Conservation (phyloP, 1,140 invertebrate genomes). For the Pseudobourletiella spinata region DNA sequence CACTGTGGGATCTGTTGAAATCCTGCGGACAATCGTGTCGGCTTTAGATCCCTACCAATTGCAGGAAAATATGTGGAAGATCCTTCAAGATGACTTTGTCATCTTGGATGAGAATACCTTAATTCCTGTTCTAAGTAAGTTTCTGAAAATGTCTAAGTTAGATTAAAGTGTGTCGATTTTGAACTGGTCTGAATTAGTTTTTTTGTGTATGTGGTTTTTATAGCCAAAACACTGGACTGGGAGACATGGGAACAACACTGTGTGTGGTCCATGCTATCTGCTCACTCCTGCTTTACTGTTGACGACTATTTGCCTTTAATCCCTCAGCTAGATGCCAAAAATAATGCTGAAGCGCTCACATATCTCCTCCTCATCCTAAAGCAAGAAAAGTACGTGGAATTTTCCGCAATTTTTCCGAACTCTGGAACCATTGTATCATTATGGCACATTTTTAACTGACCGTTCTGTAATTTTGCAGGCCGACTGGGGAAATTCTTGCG, state of each 20-base stretch:
- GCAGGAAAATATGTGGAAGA: constrained; percentile 78
- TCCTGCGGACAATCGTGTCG: constrained; percentile 71
- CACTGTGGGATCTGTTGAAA: constrained; percentile 70
- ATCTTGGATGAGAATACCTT: constrained; percentile 49
- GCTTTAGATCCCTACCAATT: constrained; percentile 79
- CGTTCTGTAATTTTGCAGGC: too few relatives aligned
- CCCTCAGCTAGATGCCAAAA: constrained; percentile 74
- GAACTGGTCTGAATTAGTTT: neutral
- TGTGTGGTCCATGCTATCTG: constrained; percentile 87
- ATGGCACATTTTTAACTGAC: too few relatives aligned
- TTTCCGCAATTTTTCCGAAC: too few relatives aligned
- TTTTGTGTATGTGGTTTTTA: constrained; percentile 39
- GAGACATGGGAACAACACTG: constrained; percentile 95
- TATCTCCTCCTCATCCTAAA: constrained; percentile 81
- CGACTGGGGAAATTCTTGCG: constrained; percentile 25
- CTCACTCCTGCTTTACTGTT: constrained; percentile 76
- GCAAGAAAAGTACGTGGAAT: constrained; percentile 78
- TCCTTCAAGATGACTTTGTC: constrained; percentile 69
- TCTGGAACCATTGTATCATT: too few relatives aligned
- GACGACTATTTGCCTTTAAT: constrained; percentile 82
- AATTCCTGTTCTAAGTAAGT: constrained; percentile 47
- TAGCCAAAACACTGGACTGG: constrained; percentile 80
- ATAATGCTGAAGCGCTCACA: constrained; percentile 86
- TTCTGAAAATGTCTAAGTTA: too few relatives aligned
- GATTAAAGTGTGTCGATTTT: too few relatives aligned